A percentile compares a stretch with the other conserved stretches of the same genome.
Evolutionary conservation across 1,140 invertebrate genomes (phyloP).

Genomic region (Drosophila erecta): DNA sequence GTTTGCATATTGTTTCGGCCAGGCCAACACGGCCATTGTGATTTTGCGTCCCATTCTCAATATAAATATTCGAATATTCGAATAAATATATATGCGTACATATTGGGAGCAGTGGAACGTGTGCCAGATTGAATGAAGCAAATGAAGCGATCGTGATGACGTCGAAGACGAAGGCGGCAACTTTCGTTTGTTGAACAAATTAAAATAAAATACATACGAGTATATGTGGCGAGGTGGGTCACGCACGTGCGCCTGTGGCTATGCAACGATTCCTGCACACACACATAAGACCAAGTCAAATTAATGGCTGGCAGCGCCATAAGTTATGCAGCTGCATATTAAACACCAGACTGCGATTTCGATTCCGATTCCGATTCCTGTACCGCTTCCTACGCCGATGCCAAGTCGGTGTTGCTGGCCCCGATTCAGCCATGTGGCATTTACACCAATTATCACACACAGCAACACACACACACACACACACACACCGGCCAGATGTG

Average conservation of each 20-base stretch:
- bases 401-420: slow-evolving; percentile 17
- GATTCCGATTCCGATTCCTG: slow-evolving; percentile 19
- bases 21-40: slow-evolving; percentile 60
- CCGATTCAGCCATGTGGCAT: slow-evolving; percentile 64
- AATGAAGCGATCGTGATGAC: slow-evolving; percentile 78
- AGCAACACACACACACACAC: slow-evolving; percentile 1
- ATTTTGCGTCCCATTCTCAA: slow-evolving; percentile 43
- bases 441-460: slow-evolving; percentile 75
- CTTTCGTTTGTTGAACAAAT: slow-evolving; percentile 74
- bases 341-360: slow-evolving; percentile 41
- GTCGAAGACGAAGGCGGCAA: slow-evolving; percentile 33
- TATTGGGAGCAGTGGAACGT: slow-evolving; percentile 47
- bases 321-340: slow-evolving; percentile 82
- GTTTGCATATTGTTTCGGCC: slow-evolving; percentile 80
- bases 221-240: slow-evolving; percentile 21
- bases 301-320: slow-evolving; percentile 75
- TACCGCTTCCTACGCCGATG: slow-evolving; percentile 9
- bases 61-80: slow-evolving; percentile 9
- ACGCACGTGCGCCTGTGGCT: slow-evolving; percentile 76
- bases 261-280: slow-evolving; percentile 56
- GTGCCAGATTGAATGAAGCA: slow-evolving; percentile 79
- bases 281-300: slow-evolving; percentile 41
- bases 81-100: slow-evolving; percentile 6
- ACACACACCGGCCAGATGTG: not conserved
- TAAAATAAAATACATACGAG: slow-evolving; percentile 73